phyloP scores from a whole-genome alignment of 1,140 invertebrate species.

The Asobara japonica region DNA sequence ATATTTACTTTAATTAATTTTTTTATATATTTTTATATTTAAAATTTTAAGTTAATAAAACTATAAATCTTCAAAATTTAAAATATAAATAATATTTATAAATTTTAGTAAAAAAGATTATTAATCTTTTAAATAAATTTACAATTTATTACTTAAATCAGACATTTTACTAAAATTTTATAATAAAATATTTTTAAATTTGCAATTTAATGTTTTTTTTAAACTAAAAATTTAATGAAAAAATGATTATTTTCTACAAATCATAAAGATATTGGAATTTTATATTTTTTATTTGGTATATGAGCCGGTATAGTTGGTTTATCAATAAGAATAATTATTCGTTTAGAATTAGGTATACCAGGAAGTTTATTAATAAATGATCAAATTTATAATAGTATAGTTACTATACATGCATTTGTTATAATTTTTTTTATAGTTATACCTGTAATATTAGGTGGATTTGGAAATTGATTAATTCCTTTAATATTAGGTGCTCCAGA shows the following conservation, averaged over 20 bases:
- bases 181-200: conserved; percentile 70
- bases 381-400: conserved; percentile 78
- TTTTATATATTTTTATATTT: conserved; percentile 48
- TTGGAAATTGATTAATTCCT: conserved; percentile 81
- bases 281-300: conserved; percentile 79
- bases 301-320: conserved; percentile 75
- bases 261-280: conserved; percentile 80
- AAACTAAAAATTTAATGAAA: conserved; percentile 64
- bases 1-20: neutral
- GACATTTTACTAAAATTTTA: conserved; percentile 14
- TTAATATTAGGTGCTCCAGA: conserved; percentile 77
- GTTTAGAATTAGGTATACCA: conserved; percentile 72
- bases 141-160: conserved; percentile 66
- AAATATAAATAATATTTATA: conserved; percentile 52
- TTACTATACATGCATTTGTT: conserved; percentile 78
- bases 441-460: conserved; percentile 81
- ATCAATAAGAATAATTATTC: conserved; percentile 74
- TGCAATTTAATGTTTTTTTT: conserved; percentile 63
- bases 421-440: conserved; percentile 87
- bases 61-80: conserved; percentile 59
- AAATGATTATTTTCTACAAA: conserved; percentile 76
- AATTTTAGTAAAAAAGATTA: conserved; percentile 59
- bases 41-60: conserved; percentile 52
- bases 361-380: conserved; percentile 72
- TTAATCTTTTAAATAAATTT: conserved; percentile 45